Conservation (phyloP, 2,113 vertebrate species). For the Madoqua kirkii region DNA sequence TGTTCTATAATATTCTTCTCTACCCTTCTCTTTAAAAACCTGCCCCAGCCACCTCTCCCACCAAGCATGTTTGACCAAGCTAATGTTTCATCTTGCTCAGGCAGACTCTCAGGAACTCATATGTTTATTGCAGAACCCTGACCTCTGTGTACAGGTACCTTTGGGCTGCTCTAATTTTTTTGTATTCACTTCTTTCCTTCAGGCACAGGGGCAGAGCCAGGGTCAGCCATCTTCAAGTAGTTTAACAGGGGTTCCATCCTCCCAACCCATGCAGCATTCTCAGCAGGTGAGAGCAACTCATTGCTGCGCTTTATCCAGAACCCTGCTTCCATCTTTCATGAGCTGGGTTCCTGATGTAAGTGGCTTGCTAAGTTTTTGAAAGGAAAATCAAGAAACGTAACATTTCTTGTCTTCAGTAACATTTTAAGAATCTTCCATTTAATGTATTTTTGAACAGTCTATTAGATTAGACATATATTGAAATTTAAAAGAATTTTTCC, state of each 20-base stretch:
- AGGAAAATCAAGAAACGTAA: not conserved
- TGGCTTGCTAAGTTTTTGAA: conserved; percentile 26
- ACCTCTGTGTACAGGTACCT: not conserved
- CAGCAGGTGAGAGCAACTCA: conserved; percentile 77
- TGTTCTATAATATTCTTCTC: not conserved
- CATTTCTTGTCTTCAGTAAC: not conserved
- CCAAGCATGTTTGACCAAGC: not conserved
- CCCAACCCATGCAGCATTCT: conserved; percentile 77
- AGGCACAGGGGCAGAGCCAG: conserved; percentile 82
- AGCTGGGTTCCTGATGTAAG: conserved; percentile 3
- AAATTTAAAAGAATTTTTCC: conserved; percentile 32
- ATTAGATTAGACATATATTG: not conserved
- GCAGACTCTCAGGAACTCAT: conserved; percentile 37
- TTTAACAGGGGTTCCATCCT: conserved; percentile 67
- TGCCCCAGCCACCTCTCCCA: not conserved
- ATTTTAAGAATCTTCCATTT: conserved; percentile 20
- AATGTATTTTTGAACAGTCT: not conserved
- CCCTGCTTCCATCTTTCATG: not conserved
- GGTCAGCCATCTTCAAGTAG: conserved; percentile 77
- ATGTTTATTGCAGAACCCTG: conserved; percentile 54
- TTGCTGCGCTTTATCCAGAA: not conserved
- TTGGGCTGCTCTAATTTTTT: conserved; percentile 61
- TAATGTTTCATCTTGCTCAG: conserved; percentile 42
- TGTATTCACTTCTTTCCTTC: conserved; percentile 20
- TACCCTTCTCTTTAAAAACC: conserved; percentile 31